These are phyloP conservation scores for Harpagifer antarcticus DNA, from an alignment of 2,797 vertebrate species.

Conservation along the genomic window DNA sequence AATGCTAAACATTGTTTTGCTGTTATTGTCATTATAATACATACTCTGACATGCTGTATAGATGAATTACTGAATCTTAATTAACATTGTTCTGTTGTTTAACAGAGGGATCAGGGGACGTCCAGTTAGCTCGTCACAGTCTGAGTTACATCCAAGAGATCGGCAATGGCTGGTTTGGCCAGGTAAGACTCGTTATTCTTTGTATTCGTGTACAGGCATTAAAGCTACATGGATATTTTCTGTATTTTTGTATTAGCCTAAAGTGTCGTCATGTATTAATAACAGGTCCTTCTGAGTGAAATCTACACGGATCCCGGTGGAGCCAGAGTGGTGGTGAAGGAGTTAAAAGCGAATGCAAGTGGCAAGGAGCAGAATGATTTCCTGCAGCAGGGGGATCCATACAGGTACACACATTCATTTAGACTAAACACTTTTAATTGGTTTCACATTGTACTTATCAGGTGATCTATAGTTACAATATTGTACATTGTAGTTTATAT, in stretches of 20 bases:
- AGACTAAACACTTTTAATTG: background rate
- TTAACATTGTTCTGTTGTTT: conserved; percentile 28
- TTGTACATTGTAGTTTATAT: background rate
- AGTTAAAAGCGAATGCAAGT: conserved; percentile 93
- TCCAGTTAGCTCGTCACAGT: conserved; percentile 92
- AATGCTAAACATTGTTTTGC: background rate
- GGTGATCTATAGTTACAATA: background rate
- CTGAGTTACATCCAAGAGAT: conserved; percentile 99
- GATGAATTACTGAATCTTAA: background rate
- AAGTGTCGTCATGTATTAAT: conserved; percentile 4
- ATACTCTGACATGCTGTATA: no score
- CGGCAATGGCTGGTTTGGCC: conserved; percentile 97
- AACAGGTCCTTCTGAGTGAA: conserved; percentile 95
- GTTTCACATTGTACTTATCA: background rate
- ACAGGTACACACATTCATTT: conserved; percentile 85
- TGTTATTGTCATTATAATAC: no score
- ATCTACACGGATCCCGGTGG: conserved; percentile 92
- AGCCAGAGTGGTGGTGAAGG: conserved; percentile 93
- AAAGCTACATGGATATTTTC: background rate
- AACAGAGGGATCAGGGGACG: conserved; percentile 89
- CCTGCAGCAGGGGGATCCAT: conserved; percentile 94
- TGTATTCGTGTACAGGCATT: background rate
- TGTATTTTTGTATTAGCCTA: background rate
- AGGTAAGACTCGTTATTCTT: conserved; percentile 82
- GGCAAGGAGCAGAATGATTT: conserved; percentile 94